Conservation (phyloP, 2,888 invertebrate genomes). For the Drosophila prolongata region DNA sequence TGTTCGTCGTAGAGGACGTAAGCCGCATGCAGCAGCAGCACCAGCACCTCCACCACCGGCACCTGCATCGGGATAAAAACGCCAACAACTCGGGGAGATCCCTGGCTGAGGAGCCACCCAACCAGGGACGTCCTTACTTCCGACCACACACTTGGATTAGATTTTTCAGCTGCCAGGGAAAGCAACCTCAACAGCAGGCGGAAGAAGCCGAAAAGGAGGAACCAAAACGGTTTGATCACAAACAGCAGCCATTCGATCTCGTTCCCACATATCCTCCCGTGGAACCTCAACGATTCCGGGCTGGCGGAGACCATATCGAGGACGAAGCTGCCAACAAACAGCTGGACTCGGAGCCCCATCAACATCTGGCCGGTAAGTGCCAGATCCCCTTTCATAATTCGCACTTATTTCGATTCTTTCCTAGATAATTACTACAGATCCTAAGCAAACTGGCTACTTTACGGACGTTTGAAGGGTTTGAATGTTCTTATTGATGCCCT, state of each 20-base stretch:
- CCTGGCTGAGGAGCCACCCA: neutral
- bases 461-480: neutral
- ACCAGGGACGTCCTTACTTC: neutral
- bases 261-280: conserved; percentile 1
- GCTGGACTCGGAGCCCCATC: neutral
- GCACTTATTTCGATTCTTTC: neutral
- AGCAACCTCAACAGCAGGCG: neutral
- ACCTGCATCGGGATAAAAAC: neutral
- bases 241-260: neutral
- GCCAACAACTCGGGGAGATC: neutral
- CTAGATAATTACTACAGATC: neutral
- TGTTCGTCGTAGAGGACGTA: conserved; percentile 29
- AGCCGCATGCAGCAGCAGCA: neutral
- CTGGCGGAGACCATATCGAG: conserved; percentile 10
- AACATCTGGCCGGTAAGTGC: neutral
- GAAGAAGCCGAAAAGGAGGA: neutral
- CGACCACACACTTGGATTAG: conserved; percentile 14
- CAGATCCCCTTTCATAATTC: neutral
- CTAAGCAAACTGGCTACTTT: neutral
- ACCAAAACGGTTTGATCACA: neutral
- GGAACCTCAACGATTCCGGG: neutral
- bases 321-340: neutral
- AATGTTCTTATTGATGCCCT: conserved; percentile 26
- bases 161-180: conserved; percentile 16
- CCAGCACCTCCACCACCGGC: neutral